Evolutionary conservation across 2,888 invertebrate species (phyloP).

Genomic region (Drosophila antonietae): DNA sequence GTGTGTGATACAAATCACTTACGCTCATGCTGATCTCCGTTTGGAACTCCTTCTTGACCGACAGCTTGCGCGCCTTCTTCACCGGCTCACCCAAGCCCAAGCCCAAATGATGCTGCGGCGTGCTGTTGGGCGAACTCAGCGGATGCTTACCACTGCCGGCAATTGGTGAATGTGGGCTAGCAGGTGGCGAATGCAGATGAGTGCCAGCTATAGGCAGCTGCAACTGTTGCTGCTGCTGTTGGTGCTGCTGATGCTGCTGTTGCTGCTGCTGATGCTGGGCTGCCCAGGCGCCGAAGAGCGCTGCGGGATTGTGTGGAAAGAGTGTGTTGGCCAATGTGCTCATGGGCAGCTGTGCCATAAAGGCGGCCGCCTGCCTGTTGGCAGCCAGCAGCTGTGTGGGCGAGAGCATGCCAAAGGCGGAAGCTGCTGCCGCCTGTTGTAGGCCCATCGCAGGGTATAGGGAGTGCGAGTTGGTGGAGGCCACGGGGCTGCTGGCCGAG

Average conservation of each 20-base stretch:
- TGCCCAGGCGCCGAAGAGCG: slow-evolving; percentile 82
- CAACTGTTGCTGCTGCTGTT: slow-evolving; percentile 46
- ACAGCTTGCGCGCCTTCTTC: slow-evolving; percentile 82
- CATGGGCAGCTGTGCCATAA: slow-evolving; percentile 84
- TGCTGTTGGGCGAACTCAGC: slow-evolving; percentile 69
- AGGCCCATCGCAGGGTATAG: slow-evolving; percentile 81
- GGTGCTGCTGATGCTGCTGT: slow-evolving; percentile 61
- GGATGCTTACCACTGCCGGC: slow-evolving; percentile 64
- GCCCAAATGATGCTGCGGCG: slow-evolving; percentile 56
- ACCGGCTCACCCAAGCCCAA: slow-evolving; percentile 69
- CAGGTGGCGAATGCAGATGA: slow-evolving; percentile 82
- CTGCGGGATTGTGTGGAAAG: slow-evolving; percentile 84
- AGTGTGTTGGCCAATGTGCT: slow-evolving; percentile 82
- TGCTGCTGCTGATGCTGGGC: slow-evolving; percentile 69
- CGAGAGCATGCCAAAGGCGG: slow-evolving; percentile 84
- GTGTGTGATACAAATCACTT: slow-evolving; percentile 78
- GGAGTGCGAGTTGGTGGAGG: slow-evolving; percentile 35
- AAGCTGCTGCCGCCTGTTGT: slow-evolving; percentile 83
- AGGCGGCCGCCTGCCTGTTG: slow-evolving; percentile 84
- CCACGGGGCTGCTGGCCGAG: slow-evolving; percentile 69
- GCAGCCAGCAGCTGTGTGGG: slow-evolving; percentile 83
- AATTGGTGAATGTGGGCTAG: slow-evolving; percentile 83
- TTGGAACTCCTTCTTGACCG: slow-evolving; percentile 82
- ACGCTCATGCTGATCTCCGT: slow-evolving; percentile 82
- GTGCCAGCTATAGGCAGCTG: slow-evolving; percentile 59